Percentiles rank a stretch among this genome's conserved stretches.
Evolutionary conservation across 2,113 vertebrate genomes (phyloP).

Genomic region (Bostrychus sinensis): DNA sequence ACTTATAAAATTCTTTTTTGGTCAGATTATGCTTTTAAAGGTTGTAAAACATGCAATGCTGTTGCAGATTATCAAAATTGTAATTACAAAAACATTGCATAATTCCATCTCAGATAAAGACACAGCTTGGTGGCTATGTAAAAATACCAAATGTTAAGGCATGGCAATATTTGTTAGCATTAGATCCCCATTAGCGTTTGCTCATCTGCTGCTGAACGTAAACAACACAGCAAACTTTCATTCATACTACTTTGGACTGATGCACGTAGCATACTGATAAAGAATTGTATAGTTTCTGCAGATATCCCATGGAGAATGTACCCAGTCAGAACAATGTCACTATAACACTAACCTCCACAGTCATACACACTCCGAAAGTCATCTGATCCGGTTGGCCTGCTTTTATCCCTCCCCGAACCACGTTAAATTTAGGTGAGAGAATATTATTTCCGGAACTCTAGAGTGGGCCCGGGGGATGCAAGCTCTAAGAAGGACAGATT

Average conservation of each 20-base stretch:
- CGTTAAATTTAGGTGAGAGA: conserved; percentile 18
- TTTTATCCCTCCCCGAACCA: conserved; percentile 43
- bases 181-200: too few species aligned
- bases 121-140: too few species aligned
- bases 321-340: conserved; percentile 24
- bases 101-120: too few species aligned
- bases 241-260: not conserved
- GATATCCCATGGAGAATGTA: not conserved
- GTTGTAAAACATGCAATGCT: too few species aligned
- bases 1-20: too few species aligned
- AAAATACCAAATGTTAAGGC: too few species aligned
- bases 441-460: conserved; percentile 40
- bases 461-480: conserved; percentile 32
- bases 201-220: too few species aligned
- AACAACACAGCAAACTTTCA: too few species aligned
- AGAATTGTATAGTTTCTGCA: not conserved
- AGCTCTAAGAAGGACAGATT: conserved; percentile 42
- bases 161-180: too few species aligned
- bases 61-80: too few species aligned
- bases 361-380: conserved; percentile 11
- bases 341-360: conserved; percentile 7
- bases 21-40: too few species aligned
- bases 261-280: not conserved
- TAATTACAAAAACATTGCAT: too few species aligned
- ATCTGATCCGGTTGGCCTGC: conserved; percentile 33